A percentile compares a stretch with the other conserved stretches of the same genome.
phyloP scores from a whole-genome alignment of 2,113 vertebrate genomes.

The Aphyosemion australe region DNA sequence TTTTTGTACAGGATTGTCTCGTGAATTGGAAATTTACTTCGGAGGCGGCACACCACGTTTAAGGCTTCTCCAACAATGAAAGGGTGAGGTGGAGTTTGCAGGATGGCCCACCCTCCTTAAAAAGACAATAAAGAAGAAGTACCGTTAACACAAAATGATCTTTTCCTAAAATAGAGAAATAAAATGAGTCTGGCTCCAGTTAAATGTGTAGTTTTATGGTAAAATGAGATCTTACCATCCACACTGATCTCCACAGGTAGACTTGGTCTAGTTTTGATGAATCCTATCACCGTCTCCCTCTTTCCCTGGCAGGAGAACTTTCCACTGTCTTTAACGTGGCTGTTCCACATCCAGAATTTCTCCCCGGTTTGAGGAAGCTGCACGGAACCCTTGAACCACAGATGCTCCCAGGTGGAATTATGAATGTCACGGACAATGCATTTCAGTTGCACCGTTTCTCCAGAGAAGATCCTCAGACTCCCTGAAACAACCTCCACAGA shows the following conservation, averaged over 20 bases:
- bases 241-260: conserved; percentile 62
- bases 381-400: conserved; percentile 63
- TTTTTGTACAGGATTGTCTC: conserved; percentile 71
- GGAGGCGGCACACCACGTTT: conserved; percentile 56
- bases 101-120: conserved; percentile 69
- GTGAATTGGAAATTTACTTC: conserved; percentile 1
- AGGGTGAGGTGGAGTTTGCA: conserved; percentile 34
- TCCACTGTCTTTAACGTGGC: conserved; percentile 32
- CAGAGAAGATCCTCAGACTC: conserved; percentile 46
- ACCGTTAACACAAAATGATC: background rate
- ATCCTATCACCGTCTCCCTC: background rate
- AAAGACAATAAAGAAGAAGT: conserved; percentile 10
- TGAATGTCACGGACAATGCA: conserved; percentile 48
- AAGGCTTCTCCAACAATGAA: conserved; percentile 42
- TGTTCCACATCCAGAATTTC: background rate
- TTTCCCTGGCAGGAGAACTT: conserved; percentile 63
- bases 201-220: background rate
- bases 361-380: fast-evolving
- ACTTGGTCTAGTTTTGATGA: conserved; percentile 45
- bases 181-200: background rate
- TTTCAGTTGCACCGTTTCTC: conserved; percentile 51
- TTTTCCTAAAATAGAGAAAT: background rate
- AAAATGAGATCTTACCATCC: conserved; percentile 62
- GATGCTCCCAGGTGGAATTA: conserved; percentile 37
- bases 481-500: conserved; percentile 20